These are phyloP conservation scores for Strigamia maritima DNA, from an alignment of 2,888 invertebrate genomes.

Conservation along the genomic window DNA sequence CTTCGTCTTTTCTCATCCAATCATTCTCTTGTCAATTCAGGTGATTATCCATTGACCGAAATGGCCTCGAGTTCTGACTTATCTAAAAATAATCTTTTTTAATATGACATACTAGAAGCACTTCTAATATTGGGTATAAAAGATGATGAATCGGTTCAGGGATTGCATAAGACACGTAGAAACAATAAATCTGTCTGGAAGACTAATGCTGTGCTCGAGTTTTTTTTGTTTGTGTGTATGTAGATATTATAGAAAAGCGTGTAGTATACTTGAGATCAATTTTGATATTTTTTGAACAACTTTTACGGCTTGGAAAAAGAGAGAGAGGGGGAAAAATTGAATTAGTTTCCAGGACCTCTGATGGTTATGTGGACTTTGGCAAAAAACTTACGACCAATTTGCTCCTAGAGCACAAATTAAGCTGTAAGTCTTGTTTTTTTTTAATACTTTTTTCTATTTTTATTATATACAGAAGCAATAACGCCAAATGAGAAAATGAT, in stretches of 20 bases:
- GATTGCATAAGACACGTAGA: neutral
- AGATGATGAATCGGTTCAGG: neutral
- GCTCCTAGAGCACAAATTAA: conserved; percentile 24
- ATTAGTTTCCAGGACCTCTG: conserved; percentile 16
- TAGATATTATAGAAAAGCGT: neutral
- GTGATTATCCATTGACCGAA: conserved; percentile 24
- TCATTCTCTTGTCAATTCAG: conserved; percentile 26
- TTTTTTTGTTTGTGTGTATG: neutral
- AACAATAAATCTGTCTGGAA: neutral
- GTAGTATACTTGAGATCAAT: neutral
- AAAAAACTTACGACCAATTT: conserved; percentile 28
- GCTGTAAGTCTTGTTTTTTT: conserved; percentile 23
- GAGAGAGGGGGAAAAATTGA: neutral
- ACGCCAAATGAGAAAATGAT: conserved; percentile 18
- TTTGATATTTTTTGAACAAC: conserved; percentile 5
- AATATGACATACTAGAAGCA: neutral
- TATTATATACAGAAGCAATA: conserved; percentile 7
- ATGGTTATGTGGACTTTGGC: conserved; percentile 29
- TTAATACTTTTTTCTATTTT: neutral
- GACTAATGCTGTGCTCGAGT: neutral
- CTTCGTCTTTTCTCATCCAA: conserved; percentile 25
- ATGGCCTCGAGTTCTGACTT: conserved; percentile 13
- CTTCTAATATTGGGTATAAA: conserved; percentile 10
- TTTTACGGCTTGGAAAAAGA: conserved; percentile 20
- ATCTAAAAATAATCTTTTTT: conserved; percentile 4